phyloP scores from a whole-genome alignment of 2,797 vertebrate genomes.

The Epinephelus awoara region DNA sequence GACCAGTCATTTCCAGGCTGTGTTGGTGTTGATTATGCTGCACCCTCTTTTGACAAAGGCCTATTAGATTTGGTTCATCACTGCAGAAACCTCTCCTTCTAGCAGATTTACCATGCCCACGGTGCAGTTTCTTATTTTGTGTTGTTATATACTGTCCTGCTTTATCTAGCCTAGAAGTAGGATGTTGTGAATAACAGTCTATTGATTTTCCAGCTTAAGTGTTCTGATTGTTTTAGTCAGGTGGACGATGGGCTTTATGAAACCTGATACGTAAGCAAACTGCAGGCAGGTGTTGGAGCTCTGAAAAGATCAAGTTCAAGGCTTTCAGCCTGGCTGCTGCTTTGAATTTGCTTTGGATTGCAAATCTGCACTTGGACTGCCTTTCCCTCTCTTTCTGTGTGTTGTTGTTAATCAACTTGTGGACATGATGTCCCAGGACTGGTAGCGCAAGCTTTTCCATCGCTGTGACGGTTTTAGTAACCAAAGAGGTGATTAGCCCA shows the following conservation, averaged over 20 bases:
- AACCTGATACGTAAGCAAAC: constrained; percentile 35
- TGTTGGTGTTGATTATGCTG: constrained; percentile 28
- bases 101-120: too few species aligned
- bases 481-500: constrained; percentile 77
- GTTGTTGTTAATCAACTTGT: constrained; percentile 36
- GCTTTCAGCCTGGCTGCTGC: constrained; percentile 51
- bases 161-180: constrained; percentile 7
- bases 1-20: constrained; percentile 27
- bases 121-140: constrained; percentile 1
- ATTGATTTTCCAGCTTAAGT: constrained; percentile 47
- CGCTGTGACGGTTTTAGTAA: constrained; percentile 62
- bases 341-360: constrained; percentile 86
- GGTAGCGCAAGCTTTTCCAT: constrained; percentile 42
- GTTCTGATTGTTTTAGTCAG: constrained; percentile 31
- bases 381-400: background rate
- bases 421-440: constrained; percentile 34
- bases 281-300: constrained; percentile 24
- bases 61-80: constrained; percentile 22
- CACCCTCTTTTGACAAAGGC: constrained; percentile 13
- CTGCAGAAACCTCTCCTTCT: background rate
- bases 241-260: constrained; percentile 9
- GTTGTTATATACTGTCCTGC: constrained; percentile 24
- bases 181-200: constrained; percentile 11
- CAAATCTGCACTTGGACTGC: constrained; percentile 71
- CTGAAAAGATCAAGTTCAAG: constrained; percentile 31